These are phyloP conservation scores for Heliconius hortense DNA, from an alignment of 2,888 invertebrate genomes.

Conservation along the genomic window DNA sequence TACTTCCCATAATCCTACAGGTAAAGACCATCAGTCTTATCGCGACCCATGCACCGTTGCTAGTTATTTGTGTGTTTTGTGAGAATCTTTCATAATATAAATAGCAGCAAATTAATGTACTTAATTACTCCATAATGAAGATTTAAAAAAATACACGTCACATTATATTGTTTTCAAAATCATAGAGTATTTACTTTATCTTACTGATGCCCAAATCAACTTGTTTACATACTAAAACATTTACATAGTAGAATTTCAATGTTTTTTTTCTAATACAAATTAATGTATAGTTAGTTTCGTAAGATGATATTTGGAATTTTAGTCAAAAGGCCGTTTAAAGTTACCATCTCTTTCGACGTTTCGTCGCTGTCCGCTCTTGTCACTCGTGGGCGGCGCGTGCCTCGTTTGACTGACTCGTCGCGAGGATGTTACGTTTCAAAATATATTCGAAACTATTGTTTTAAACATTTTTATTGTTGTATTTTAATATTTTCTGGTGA, in stretches of 20 bases:
- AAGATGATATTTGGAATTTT: slow-evolving; percentile 1
- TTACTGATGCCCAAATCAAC: background rate
- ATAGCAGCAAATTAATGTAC: background rate
- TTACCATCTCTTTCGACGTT: background rate
- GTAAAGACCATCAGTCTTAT: slow-evolving; percentile 3
- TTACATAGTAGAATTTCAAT: background rate
- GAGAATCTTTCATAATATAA: background rate
- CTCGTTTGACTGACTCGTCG: slow-evolving; percentile 30
- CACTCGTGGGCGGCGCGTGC: slow-evolving; percentile 25
- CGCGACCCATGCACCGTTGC: background rate
- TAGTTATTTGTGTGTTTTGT: background rate
- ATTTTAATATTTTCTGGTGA: slow-evolving; percentile 28
- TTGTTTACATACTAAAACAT: background rate
- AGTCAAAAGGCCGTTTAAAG: slow-evolving; percentile 11
- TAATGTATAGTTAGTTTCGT: background rate
- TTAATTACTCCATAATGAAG: background rate
- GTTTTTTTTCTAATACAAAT: background rate
- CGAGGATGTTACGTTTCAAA: slow-evolving; percentile 44
- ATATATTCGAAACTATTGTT: slow-evolving; percentile 25
- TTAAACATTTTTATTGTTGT: slow-evolving; percentile 37
- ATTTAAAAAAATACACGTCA: background rate
- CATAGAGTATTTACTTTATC: background rate
- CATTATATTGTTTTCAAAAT: background rate
- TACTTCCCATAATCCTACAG: slow-evolving; percentile 8
- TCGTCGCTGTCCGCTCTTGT: slow-evolving; percentile 8